Evolutionary conservation across 2,888 invertebrate genomes (phyloP).

Genomic region (Balanococcus diminutus): DNA sequence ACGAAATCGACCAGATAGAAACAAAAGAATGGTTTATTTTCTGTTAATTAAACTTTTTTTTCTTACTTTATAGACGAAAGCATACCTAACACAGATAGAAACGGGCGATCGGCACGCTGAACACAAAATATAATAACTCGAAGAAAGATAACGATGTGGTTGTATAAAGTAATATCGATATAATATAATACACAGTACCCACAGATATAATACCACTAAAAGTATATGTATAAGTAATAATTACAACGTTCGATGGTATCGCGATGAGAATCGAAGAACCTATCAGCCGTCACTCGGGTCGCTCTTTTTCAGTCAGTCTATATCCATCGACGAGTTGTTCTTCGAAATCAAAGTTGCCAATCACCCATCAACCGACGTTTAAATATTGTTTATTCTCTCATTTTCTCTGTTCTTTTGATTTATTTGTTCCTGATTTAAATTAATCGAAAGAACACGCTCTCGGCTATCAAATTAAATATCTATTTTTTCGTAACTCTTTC

Average conservation of each 20-base stretch:
- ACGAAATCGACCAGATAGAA: slow-evolving; percentile 8
- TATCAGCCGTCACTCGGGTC: slow-evolving; percentile 54
- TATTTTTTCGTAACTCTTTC: slow-evolving; percentile 37
- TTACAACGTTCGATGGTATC: slow-evolving; percentile 52
- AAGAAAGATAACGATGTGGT: slow-evolving; percentile 30
- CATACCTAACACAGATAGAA: not conserved
- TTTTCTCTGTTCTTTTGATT: slow-evolving; percentile 54
- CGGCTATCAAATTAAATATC: slow-evolving; percentile 54
- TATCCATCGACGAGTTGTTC: slow-evolving; percentile 42
- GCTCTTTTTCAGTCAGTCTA: slow-evolving; percentile 45
- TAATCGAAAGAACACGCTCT: slow-evolving; percentile 52
- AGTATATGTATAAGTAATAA: no score
- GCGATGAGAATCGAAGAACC: slow-evolving; percentile 54
- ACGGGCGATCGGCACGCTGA: slow-evolving; percentile 1
- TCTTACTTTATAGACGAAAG: not conserved
- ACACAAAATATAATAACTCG: slow-evolving; percentile 29
- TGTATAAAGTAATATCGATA: slow-evolving; percentile 52
- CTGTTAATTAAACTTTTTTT: slow-evolving; percentile 36
- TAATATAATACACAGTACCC: slow-evolving; percentile 47
- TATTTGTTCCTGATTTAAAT: slow-evolving; percentile 55
- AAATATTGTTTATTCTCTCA: slow-evolving; percentile 54
- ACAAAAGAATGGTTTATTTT: slow-evolving; percentile 38
- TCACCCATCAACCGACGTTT: slow-evolving; percentile 54
- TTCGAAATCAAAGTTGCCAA: slow-evolving; percentile 55
- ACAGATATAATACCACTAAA: slow-evolving; percentile 32